phyloP scores from a whole-genome alignment of 2,888 invertebrate species.

The Drosophila meridiana region DNA sequence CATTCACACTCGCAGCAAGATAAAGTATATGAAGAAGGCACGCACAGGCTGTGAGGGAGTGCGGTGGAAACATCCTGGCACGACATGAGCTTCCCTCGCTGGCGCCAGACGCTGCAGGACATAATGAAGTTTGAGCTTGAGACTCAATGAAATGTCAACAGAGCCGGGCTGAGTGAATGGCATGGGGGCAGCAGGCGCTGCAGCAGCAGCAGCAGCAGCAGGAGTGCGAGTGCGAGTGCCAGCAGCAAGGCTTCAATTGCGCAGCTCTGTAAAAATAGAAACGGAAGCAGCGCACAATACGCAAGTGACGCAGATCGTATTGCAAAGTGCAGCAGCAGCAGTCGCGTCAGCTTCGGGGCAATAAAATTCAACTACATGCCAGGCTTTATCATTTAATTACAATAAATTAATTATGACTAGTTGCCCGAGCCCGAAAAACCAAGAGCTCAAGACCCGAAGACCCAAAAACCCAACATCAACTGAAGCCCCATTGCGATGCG shows the following conservation, averaged over 20 bases:
- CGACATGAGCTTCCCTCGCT: constrained; percentile 64
- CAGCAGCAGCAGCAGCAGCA: not conserved
- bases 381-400: constrained; percentile 67
- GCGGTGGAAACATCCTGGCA: constrained; percentile 34
- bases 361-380: constrained; percentile 20
- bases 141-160: constrained; percentile 82
- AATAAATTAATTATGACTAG: constrained; percentile 76
- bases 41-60: constrained; percentile 13
- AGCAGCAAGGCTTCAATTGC: constrained; percentile 50
- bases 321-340: constrained; percentile 51
- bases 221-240: not conserved
- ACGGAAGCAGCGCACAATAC: constrained; percentile 1
- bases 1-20: constrained; percentile 22
- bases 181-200: not conserved
- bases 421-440: constrained; percentile 8
- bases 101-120: constrained; percentile 78
- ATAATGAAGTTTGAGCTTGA: constrained; percentile 80
- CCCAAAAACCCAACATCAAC: constrained; percentile 15
- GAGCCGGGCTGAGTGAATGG: constrained; percentile 26
- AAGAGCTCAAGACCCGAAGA: constrained; percentile 4
- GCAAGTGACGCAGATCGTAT: constrained; percentile 54
- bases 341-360: constrained; percentile 14
- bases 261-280: constrained; percentile 13
- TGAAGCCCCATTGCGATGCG: constrained; percentile 32
- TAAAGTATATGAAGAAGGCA: constrained; percentile 31